Percentiles rank a stretch among this genome's conserved stretches.
phyloP scores from a whole-genome alignment of 2,113 vertebrate genomes.

The Crocuta crocuta region DNA sequence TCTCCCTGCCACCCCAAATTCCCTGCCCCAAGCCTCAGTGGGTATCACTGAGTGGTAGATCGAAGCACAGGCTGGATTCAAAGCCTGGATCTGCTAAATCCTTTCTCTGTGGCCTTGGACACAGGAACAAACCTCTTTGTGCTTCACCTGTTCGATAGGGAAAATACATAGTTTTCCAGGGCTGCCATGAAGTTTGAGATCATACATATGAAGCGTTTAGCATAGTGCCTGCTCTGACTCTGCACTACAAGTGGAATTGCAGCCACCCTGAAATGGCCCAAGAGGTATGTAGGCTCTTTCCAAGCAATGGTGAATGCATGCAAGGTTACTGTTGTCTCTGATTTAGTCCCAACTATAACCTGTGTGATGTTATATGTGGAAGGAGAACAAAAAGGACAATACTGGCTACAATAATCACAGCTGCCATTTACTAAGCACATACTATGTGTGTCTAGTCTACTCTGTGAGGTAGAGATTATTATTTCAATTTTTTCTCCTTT shows the following conservation, averaged over 20 bases:
- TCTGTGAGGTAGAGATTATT: not conserved
- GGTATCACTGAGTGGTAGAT: not conserved
- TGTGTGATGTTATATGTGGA: not conserved
- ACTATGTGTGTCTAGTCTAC: not conserved
- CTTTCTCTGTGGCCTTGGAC: not conserved
- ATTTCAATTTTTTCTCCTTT: not conserved
- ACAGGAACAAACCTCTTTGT: not conserved
- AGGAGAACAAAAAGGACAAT: not conserved
- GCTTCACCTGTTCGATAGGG: not conserved
- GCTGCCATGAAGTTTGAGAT: not conserved
- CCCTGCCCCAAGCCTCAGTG: slow-evolving; percentile 20
- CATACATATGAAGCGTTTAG: not conserved
- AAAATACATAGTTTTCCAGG: not conserved
- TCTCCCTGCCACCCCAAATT: not conserved
- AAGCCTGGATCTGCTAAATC: not conserved
- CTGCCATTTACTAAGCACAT: not conserved
- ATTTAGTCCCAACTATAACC: not conserved
- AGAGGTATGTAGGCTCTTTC: not conserved
- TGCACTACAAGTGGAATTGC: not conserved
- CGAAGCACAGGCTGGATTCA: not conserved
- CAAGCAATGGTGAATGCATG: not conserved
- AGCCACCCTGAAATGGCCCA: not conserved
- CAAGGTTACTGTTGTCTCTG: not conserved
- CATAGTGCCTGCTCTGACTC: not conserved
- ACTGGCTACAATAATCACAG: not conserved